Evolutionary conservation across 1,140 invertebrate genomes (phyloP).

Genomic region (Lepidurus arcticus): DNA sequence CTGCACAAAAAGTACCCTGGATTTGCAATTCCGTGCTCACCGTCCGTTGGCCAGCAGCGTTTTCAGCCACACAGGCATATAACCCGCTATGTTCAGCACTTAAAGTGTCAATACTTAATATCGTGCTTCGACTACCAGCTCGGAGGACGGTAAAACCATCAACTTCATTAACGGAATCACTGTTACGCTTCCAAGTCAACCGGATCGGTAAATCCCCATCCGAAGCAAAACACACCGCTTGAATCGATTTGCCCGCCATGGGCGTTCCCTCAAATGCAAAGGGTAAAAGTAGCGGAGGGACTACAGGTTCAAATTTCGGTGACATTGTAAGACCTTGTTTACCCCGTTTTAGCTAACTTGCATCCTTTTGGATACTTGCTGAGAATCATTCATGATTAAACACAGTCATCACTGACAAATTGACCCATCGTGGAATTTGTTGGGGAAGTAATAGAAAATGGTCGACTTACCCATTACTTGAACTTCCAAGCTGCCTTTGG

Average conservation of each 20-base stretch:
- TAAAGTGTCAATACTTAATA: constrained; percentile 40
- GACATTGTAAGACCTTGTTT: neutral
- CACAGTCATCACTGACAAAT: too few relatives aligned
- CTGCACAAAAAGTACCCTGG: constrained; percentile 24
- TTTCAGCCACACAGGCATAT: constrained; percentile 64
- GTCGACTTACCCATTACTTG: constrained; percentile 84
- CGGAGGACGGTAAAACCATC: constrained; percentile 24
- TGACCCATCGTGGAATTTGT: neutral
- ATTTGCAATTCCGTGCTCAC: constrained; percentile 11
- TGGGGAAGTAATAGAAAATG: constrained; percentile 30
- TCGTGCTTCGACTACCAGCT: constrained; percentile 25
- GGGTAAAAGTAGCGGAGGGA: constrained; percentile 33
- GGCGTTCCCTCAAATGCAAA: constrained; percentile 36
- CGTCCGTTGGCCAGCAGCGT: constrained; percentile 51
- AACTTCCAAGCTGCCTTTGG: constrained; percentile 77
- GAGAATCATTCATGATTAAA: neutral
- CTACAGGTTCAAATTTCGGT: constrained; percentile 35
- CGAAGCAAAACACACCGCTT: constrained; percentile 35
- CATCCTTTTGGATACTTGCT: neutral
- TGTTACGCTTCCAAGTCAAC: constrained; percentile 37
- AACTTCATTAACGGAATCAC: constrained; percentile 24
- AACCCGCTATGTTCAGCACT: constrained; percentile 65
- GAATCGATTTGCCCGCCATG: constrained; percentile 34
- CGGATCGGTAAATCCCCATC: constrained; percentile 37
- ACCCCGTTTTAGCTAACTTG: neutral